Evolutionary conservation across 1,140 invertebrate genomes (phyloP).

Genomic region (Ceratitis capitata): DNA sequence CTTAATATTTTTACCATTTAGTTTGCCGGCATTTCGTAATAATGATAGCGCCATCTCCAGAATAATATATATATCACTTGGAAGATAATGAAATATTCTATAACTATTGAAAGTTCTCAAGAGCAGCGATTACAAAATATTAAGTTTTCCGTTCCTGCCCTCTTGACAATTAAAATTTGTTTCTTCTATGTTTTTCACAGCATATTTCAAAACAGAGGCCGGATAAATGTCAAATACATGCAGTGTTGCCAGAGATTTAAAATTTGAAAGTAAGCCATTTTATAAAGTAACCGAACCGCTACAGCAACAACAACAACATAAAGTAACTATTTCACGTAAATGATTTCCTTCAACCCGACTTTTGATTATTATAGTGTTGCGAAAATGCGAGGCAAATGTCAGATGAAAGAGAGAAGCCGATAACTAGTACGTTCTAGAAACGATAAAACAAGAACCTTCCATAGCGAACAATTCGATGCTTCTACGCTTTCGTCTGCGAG

Average conservation of each 20-base stretch:
- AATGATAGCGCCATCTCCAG: constrained; percentile 40
- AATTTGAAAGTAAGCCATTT: too few species aligned
- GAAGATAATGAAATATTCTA: not conserved
- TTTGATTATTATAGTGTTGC: not conserved
- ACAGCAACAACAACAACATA: too few species aligned
- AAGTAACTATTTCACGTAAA: not conserved
- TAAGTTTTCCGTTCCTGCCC: not conserved
- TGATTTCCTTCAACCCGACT: not conserved
- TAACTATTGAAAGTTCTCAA: not conserved
- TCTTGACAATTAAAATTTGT: not conserved
- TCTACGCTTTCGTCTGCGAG: too few species aligned
- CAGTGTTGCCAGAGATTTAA: not conserved
- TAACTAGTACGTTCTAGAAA: too few species aligned
- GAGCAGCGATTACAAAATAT: not conserved
- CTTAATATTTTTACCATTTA: constrained; percentile 38
- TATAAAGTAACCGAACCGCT: too few species aligned
- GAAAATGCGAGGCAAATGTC: too few species aligned
- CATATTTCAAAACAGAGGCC: not conserved
- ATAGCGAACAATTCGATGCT: too few species aligned
- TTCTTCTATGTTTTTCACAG: not conserved
- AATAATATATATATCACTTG: constrained; percentile 10
- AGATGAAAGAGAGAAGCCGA: too few species aligned
- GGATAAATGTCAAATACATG: not conserved
- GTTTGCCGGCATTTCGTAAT: constrained; percentile 41
- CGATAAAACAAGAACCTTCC: too few species aligned